Percentiles rank a stretch among this genome's conserved stretches.
Conservation (phyloP, 2,797 vertebrate species). For the Myotis findleyi region DNA sequence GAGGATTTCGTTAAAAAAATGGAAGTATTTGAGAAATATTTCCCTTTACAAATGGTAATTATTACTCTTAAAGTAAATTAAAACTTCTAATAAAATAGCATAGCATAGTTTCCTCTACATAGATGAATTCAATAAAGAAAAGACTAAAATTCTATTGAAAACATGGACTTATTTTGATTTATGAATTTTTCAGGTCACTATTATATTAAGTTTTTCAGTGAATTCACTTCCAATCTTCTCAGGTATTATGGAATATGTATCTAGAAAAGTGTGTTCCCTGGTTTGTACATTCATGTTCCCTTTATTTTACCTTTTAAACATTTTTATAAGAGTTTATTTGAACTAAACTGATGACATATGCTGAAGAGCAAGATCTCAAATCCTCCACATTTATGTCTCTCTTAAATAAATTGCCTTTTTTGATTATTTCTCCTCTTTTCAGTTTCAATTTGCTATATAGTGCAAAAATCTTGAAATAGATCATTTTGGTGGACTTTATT, state of each 20-base stretch:
- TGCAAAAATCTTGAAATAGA: neutral
- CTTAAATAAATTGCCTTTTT: neutral
- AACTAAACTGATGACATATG: neutral
- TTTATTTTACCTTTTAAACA: neutral
- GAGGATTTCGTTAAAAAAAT: conserved; percentile 49
- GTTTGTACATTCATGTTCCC: neutral
- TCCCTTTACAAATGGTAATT: conserved; percentile 41
- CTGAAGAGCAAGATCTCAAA: neutral
- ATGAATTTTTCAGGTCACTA: neutral
- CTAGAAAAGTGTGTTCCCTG: neutral
- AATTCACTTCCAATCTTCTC: neutral
- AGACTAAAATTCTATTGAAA: neutral
- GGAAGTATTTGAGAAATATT: conserved; percentile 22
- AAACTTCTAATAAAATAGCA: conserved; percentile 27
- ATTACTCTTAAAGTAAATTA: conserved; percentile 22
- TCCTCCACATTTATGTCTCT: neutral
- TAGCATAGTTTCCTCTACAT: neutral
- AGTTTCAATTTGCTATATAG: neutral
- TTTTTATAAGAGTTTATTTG: neutral
- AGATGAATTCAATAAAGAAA: neutral
- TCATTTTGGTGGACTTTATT: neutral
- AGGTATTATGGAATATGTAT: neutral
- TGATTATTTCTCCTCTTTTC: neutral
- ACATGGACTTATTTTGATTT: neutral
- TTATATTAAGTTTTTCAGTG: conserved; percentile 32